These are phyloP conservation scores for Platyrinchus mystaceus DNA, from an alignment of 2,797 vertebrate genomes.

Conservation along the genomic window DNA sequence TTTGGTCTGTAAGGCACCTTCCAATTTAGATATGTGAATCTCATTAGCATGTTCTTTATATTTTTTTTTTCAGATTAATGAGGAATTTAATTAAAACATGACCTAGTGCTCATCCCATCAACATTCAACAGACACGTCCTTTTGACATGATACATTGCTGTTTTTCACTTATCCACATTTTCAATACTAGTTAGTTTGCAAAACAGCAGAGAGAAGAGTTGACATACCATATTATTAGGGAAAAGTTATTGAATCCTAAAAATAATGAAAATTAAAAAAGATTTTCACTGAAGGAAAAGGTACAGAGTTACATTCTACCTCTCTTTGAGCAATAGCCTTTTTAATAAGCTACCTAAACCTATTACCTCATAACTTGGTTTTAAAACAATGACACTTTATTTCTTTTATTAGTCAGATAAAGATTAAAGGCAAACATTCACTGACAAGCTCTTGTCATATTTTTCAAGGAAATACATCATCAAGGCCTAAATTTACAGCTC, in stretches of 20 bases:
- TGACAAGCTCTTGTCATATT: not conserved
- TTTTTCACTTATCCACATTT: not conserved
- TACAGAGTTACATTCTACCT: not conserved
- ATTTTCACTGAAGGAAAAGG: not conserved
- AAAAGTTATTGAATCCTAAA: not conserved
- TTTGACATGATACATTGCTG: not conserved
- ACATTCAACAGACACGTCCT: not conserved
- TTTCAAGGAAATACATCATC: not conserved
- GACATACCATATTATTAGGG: not conserved
- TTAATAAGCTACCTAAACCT: not conserved
- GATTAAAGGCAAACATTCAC: not conserved
- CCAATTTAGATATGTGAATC: not conserved
- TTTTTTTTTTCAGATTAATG: not conserved
- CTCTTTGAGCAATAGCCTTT: not conserved
- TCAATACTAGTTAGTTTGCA: not conserved
- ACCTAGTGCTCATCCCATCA: not conserved
- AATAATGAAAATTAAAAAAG: not conserved
- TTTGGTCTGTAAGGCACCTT: not conserved
- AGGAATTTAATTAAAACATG: conserved; percentile 30
- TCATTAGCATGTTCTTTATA: not conserved
- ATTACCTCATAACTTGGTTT: not conserved
- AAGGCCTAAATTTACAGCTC: not conserved
- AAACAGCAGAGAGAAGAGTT: not conserved
- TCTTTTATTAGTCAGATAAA: not conserved
- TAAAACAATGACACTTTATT: not conserved